Evolutionary conservation across 1,140 invertebrate genomes (phyloP).

Genomic region (Drosophila arawakana): DNA sequence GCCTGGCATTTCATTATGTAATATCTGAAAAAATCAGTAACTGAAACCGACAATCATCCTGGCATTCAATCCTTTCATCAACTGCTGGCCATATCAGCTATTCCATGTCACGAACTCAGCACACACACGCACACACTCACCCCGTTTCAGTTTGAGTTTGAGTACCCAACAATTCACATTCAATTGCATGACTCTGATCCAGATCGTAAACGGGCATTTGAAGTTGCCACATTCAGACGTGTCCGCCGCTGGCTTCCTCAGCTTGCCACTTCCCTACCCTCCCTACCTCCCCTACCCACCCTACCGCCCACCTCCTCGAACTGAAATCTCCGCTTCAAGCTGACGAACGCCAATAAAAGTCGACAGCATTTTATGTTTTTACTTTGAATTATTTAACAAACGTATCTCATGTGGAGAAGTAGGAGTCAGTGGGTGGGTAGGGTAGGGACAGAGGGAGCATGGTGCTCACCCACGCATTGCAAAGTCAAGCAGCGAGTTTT

Average conservation of each 20-base stretch:
- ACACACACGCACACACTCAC: constrained; percentile 5
- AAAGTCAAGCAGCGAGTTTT: constrained; percentile 29
- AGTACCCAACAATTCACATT: constrained; percentile 27
- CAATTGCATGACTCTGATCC: constrained; percentile 40
- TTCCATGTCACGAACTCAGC: constrained; percentile 25
- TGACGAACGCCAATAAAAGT: constrained; percentile 64
- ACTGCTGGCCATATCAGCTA: constrained; percentile 10
- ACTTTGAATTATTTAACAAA: constrained; percentile 44
- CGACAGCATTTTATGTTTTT: constrained; percentile 47
- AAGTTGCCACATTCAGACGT: constrained; percentile 39
- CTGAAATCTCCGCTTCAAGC: constrained; percentile 29
- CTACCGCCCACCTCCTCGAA: neutral
- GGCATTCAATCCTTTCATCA: constrained; percentile 36
- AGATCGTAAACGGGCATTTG: constrained; percentile 41
- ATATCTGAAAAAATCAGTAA: constrained; percentile 6
- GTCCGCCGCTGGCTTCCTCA: neutral
- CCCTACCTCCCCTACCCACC: too few relatives aligned
- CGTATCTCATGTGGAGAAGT: constrained; percentile 10
- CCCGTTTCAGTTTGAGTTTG: neutral
- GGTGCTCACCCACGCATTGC: constrained; percentile 28
- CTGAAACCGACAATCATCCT: constrained; percentile 31
- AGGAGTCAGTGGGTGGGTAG: neutral
- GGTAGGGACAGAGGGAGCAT: neutral
- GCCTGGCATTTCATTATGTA: constrained; percentile 10
- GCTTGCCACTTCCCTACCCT: neutral